Evolutionary conservation across 2,797 vertebrate genomes (phyloP), one percentile per base, ranked within the genome.

Genomic region (Gymnothorax javanicus): DNA sequence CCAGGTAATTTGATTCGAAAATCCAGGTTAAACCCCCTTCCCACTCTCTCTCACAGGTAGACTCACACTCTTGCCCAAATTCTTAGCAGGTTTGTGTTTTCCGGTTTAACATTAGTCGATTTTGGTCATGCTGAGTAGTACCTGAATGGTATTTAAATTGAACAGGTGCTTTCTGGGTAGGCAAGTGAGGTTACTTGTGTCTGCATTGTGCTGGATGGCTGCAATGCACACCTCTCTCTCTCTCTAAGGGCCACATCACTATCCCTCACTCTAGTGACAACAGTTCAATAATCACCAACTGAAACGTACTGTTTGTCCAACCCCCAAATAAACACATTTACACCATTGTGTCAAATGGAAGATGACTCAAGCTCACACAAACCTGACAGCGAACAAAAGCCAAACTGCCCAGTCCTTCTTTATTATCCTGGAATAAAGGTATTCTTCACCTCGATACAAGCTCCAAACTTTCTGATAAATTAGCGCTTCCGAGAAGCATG

Each of bases 401-500:
- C 93, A 93, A 93, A 88, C 93, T 95, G 95, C 95, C 27, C 96
- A 95, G 97, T 96, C 95, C 95, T 94, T 96, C 96, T 95, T 95
- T 97, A 96, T 97, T 96, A 97, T 94, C 92, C 95, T 91, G 94
- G 94, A 93, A 93, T 93, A 95, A 93, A 96, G 94, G 95, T 94
- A 96, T 97, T 96, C 96, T 94, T 93, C 95, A 95, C 96, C 96
- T 97, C 97, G 97, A 98, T 97, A 97, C 91, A 96, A 96, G 97
- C 98, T 97, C 97, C 97, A 95, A 97, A 97, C 97, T 96, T 97
- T 96, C 96, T 96, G 96, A 96, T 97, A 97, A 98, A 98, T 97
- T 97, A 97, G 96, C 96, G 96, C 96, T 97, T 97, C 97, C 97
- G 96, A 97, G 96, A 94, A 96, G 96, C 97, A 94, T 97, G 97